A percentile compares a stretch with the other conserved stretches of the same genome.
Evolutionary conservation across 2,888 invertebrate genomes (phyloP).

Genomic region (Melinopterus prodromus): DNA sequence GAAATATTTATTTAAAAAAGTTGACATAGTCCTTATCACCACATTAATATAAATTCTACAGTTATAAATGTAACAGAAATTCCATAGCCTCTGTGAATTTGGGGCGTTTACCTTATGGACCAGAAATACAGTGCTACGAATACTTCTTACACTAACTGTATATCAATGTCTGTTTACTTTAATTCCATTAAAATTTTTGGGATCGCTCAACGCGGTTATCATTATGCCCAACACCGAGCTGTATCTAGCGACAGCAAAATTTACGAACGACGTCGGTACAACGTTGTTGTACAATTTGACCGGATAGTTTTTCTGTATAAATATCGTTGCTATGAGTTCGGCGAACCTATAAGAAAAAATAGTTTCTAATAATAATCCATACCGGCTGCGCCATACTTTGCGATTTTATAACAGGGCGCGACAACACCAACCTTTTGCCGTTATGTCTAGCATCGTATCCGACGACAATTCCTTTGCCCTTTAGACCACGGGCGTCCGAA

Average conservation of each 20-base stretch:
- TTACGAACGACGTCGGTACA: constrained; percentile 93
- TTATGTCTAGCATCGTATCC: constrained; percentile 94
- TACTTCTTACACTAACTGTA: not conserved
- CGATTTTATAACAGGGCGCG: not conserved
- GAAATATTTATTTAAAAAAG: no score
- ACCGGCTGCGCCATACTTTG: not conserved
- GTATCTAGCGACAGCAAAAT: constrained; percentile 80
- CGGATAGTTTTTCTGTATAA: constrained; percentile 65
- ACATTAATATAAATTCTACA: no score
- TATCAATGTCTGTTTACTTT: constrained; percentile 64
- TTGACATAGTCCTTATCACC: no score
- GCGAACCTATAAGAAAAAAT: constrained; percentile 74
- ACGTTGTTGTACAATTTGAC: constrained; percentile 84
- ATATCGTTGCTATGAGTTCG: constrained; percentile 84
- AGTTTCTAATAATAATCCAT: not conserved
- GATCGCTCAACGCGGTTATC: constrained; percentile 99
- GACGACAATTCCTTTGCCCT: constrained; percentile 79
- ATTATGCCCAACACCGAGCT: constrained; percentile 91
- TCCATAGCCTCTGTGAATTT: no score
- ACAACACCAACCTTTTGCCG: constrained; percentile 78
- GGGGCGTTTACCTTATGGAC: no score
- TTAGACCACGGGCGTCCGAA: constrained; percentile 65
- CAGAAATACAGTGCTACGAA: no score
- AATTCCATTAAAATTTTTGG: constrained; percentile 96
- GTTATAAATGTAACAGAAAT: no score